Evolutionary conservation across 2,888 invertebrate genomes (phyloP).

Genomic region (Xiphydria camelus): DNA sequence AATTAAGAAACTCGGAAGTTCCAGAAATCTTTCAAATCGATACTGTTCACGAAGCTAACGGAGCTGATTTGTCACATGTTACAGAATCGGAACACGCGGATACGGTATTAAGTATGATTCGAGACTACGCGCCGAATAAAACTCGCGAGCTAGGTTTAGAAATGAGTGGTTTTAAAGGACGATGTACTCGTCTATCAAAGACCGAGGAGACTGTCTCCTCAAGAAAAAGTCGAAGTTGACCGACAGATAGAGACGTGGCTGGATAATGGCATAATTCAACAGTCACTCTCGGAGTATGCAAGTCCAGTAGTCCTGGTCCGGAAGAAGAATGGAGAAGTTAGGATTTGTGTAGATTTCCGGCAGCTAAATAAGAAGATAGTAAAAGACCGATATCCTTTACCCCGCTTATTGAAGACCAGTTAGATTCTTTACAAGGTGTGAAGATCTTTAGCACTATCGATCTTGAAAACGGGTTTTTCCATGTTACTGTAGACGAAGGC

Average conservation of each 20-base stretch:
- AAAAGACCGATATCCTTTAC: conserved; percentile 26
- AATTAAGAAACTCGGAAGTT: too few relatives aligned
- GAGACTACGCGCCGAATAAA: conserved; percentile 29
- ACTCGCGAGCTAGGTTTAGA: conserved; percentile 24
- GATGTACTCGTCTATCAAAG: conserved; percentile 30
- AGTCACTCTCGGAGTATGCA: conserved; percentile 36
- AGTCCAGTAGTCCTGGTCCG: conserved; percentile 32
- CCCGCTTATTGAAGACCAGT: too few relatives aligned
- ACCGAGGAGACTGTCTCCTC: conserved; percentile 26
- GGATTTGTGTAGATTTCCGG: conserved; percentile 49
- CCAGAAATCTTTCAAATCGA: too few relatives aligned
- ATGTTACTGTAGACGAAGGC: too few relatives aligned
- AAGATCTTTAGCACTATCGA: too few relatives aligned
- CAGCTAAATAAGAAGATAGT: conserved; percentile 41
- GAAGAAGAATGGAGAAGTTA: conserved; percentile 25
- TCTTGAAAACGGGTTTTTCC: too few relatives aligned
- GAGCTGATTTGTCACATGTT: conserved; percentile 4
- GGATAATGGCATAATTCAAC: conserved; percentile 30
- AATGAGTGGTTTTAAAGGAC: conserved; percentile 35
- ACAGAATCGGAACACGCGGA: background rate
- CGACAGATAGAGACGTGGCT: conserved; percentile 36
- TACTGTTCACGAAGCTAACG: too few relatives aligned
- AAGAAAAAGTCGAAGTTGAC: conserved; percentile 31
- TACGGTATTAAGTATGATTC: conserved; percentile 15
- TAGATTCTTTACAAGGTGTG: conserved; percentile 15